phyloP scores from a whole-genome alignment of 2,888 invertebrate species.

The Oscheius sp. region DNA sequence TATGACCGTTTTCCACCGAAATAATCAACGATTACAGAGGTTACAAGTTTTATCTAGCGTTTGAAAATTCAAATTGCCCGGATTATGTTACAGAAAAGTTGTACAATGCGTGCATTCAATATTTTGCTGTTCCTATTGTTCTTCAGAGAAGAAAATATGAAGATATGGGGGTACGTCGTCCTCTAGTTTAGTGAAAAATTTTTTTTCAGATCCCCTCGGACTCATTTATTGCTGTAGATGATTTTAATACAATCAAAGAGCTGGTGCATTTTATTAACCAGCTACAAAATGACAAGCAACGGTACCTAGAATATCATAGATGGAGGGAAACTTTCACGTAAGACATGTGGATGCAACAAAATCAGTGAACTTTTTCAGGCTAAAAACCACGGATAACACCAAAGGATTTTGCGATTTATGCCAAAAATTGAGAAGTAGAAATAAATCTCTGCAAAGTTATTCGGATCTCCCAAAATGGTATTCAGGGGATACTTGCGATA shows the following conservation, averaged over 20 bases:
- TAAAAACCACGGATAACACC: conserved; percentile 7
- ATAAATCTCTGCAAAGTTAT: not conserved
- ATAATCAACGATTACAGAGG: not conserved
- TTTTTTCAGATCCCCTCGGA: conserved; percentile 44
- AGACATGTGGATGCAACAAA: not conserved
- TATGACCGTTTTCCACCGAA: not conserved
- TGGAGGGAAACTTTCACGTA: conserved; percentile 51
- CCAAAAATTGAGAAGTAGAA: conserved; percentile 4
- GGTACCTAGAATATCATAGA: conserved; percentile 47
- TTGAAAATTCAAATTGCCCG: conserved; percentile 24
- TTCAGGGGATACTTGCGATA: not conserved
- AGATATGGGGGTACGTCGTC: conserved; percentile 36
- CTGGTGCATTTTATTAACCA: conserved; percentile 40
- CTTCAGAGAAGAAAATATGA: conserved; percentile 48
- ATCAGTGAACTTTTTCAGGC: too few species aligned
- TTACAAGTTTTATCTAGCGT: conserved; percentile 28
- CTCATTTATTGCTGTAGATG: conserved; percentile 52
- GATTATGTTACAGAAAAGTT: conserved; percentile 25
- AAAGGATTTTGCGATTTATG: conserved; percentile 31
- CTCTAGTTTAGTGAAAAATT: not conserved
- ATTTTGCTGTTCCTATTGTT: conserved; percentile 49
- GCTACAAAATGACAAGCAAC: conserved; percentile 42
- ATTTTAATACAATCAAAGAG: conserved; percentile 41
- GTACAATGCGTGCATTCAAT: conserved; percentile 42
- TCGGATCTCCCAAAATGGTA: conserved; percentile 2